A percentile compares a stretch with the other conserved stretches of the same genome.
phyloP scores from a whole-genome alignment of 2,113 vertebrate genomes.

The Struthio camelus region DNA sequence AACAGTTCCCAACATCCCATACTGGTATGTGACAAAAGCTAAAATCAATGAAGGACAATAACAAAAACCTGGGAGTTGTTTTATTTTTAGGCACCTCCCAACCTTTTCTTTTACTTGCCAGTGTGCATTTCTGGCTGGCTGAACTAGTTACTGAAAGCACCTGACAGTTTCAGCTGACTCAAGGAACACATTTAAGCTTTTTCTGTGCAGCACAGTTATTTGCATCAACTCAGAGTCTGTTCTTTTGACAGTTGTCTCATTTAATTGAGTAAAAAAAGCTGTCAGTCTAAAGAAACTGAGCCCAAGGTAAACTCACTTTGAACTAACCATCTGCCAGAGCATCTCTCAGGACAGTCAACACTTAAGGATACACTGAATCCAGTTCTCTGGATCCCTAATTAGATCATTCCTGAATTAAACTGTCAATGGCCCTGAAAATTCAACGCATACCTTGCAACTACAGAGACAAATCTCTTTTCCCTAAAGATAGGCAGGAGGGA shows the following conservation, averaged over 20 bases:
- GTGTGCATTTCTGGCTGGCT: constrained; percentile 62
- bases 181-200: constrained; percentile 69
- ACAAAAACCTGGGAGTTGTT: constrained; percentile 52
- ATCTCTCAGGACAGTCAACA: constrained; percentile 75
- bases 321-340: constrained; percentile 81
- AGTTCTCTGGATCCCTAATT: constrained; percentile 74
- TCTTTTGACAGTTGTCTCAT: constrained; percentile 78
- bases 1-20: not conserved
- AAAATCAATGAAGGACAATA: constrained; percentile 38
- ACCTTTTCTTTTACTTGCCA: constrained; percentile 60
- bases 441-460: constrained; percentile 51
- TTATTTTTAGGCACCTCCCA: constrained; percentile 70
- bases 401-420: constrained; percentile 77
- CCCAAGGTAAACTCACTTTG: constrained; percentile 81
- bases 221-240: constrained; percentile 73
- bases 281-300: constrained; percentile 77
- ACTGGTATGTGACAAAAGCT: not conserved
- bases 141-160: constrained; percentile 68
- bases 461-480: constrained; percentile 54
- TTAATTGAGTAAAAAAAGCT: constrained; percentile 83
- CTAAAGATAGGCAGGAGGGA: constrained; percentile 31
- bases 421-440: constrained; percentile 60
- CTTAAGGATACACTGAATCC: constrained; percentile 66
- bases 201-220: constrained; percentile 63
- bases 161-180: constrained; percentile 68